Evolutionary conservation across 1,140 invertebrate species (phyloP).

Genomic region (Trichonephila inaurata): DNA sequence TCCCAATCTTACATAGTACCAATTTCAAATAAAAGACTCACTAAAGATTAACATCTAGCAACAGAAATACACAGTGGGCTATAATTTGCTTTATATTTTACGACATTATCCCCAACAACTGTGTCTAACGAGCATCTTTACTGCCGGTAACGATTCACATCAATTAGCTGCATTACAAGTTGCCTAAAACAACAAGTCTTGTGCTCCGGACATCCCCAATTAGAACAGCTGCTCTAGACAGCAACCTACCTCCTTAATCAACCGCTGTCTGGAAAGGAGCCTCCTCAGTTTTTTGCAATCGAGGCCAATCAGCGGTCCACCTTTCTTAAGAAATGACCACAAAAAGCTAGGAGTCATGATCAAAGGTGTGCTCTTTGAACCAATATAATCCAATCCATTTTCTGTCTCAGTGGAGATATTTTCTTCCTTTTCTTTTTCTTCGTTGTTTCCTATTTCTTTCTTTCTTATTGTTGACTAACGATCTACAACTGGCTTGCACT

Average conservation of each 20-base stretch:
- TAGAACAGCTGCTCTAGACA: conserved; percentile 57
- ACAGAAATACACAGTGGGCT: background rate
- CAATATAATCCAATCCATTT: conserved; percentile 70
- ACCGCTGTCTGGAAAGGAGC: background rate
- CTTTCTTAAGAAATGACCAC: conserved; percentile 52
- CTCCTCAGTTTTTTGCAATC: conserved; percentile 18
- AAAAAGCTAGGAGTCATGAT: conserved; percentile 53
- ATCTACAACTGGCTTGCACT: conserved; percentile 34
- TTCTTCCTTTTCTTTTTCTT: background rate
- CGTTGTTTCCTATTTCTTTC: background rate
- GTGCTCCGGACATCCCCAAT: conserved; percentile 25
- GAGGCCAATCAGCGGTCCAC: conserved; percentile 45
- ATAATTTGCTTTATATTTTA: background rate
- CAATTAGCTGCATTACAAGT: conserved; percentile 38
- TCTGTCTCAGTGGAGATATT: conserved; percentile 28
- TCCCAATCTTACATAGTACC: too few relatives aligned
- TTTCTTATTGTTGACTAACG: background rate
- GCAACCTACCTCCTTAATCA: conserved; percentile 22
- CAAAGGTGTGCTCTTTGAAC: conserved; percentile 61
- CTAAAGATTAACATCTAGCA: too few relatives aligned
- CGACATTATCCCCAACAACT: background rate
- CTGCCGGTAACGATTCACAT: background rate
- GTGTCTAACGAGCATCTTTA: conserved; percentile 1
- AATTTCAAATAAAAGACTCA: too few relatives aligned
- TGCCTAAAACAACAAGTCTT: conserved; percentile 19